Evolutionary conservation across 2,888 invertebrate species (phyloP), one percentile per base, ranked within the genome.

Genomic region (Rhamnusium bicolor): DNA sequence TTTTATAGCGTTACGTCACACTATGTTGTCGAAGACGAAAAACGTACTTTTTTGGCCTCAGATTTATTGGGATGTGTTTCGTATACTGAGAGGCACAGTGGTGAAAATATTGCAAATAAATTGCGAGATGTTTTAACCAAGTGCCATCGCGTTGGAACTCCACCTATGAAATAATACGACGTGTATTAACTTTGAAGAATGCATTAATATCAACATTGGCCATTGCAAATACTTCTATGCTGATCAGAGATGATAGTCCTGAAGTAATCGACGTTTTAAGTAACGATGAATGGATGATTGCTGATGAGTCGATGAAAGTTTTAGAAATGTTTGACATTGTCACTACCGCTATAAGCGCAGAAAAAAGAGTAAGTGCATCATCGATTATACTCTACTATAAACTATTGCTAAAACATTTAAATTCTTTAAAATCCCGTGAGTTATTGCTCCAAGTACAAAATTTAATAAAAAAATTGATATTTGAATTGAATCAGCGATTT

Each of bases 71-170:
- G 19, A 7, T 53, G 53, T 1, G 53, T 19, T 1, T 53, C 18
- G 10, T 53, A 53, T 10, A 12, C 19, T 53, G 53, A 53, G 53
- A 19, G 53, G 19, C 19, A 53, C 19, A 53, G 19, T 18, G 19
- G 18, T 6, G 51, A 18, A 18, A 51, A 51, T 16, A 18, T 51
- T 7, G 18, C 51, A 51, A 51, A 29, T 10, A 19, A 19, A 19
- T 21, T 53, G 19, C 2, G 19, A 53, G 53, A 53, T 0, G 10
- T 53, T 18, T 53, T 53, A 5, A 53, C 7, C 2, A 18, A 53
- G 6, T 70, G 1, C 12, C 32, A 7, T 63, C 70, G n/a, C 51
- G 70, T 0, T 70, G 63, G 63, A 62, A 63, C 8, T 63, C 70
- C 16, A 70, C 70, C 10, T 63, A 29, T 6, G 63, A 70, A 2